These are phyloP conservation scores for Poeciliopsis infans DNA, from an alignment of 2,797 vertebrate genomes.

Conservation along the genomic window DNA sequence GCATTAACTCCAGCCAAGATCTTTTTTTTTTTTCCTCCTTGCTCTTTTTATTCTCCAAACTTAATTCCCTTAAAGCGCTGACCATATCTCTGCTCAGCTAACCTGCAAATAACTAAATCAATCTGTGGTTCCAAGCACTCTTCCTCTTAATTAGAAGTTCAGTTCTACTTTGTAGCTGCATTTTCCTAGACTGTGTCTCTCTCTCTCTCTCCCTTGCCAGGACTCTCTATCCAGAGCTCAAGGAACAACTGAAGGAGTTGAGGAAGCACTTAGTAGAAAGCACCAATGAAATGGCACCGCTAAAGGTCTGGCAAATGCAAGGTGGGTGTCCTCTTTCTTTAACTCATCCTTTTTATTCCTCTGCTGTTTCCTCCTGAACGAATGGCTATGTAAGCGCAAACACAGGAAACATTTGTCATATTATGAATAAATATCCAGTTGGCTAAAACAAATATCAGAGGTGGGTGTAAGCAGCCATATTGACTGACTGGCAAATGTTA, in stretches of 20 bases:
- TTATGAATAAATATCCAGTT: constrained; percentile 17
- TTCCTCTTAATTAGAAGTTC: constrained; percentile 27
- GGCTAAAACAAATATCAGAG: constrained; percentile 31
- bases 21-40: not conserved
- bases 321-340: constrained; percentile 74
- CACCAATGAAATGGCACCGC: constrained; percentile 98
- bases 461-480: not conserved
- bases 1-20: constrained; percentile 16
- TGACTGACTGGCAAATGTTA: constrained; percentile 18
- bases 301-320: constrained; percentile 99
- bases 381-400: constrained; percentile 9
- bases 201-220: constrained; percentile 50
- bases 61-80: constrained; percentile 21
- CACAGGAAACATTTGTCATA: constrained; percentile 7
- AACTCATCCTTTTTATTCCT: not conserved
- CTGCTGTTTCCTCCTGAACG: not conserved
- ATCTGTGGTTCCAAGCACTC: constrained; percentile 19
- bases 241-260: constrained; percentile 92
- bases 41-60: not conserved
- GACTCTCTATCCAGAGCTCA: constrained; percentile 87
- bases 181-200: constrained; percentile 7
- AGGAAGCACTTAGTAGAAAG: constrained; percentile 96
- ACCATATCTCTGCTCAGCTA: constrained; percentile 30
- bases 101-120: constrained; percentile 45
- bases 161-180: constrained; percentile 13